Conservation (phyloP, 2,113 vertebrate genomes). For the Phyllostomus hastatus region DNA sequence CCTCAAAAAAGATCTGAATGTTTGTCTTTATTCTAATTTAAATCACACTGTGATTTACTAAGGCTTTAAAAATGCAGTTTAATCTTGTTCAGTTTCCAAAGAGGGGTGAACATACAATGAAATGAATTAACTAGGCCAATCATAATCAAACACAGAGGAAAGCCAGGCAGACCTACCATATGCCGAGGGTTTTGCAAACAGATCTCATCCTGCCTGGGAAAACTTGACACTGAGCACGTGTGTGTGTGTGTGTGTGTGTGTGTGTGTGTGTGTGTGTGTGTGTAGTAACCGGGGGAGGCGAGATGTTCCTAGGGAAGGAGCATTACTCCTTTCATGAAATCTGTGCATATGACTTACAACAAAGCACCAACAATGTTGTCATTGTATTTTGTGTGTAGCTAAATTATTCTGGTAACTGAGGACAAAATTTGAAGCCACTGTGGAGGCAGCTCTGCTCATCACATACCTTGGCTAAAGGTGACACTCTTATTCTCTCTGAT, state of each 20-base stretch:
- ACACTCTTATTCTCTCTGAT: background rate
- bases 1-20: background rate
- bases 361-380: background rate
- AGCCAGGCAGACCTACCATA: background rate
- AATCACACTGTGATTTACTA: slow-evolving; percentile 61
- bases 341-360: background rate
- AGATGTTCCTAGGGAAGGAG: background rate
- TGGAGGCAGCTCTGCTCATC: background rate
- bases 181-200: slow-evolving; percentile 23
- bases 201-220: slow-evolving; percentile 36
- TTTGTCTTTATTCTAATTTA: slow-evolving; percentile 64
- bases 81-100: slow-evolving; percentile 53
- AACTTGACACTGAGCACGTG: background rate
- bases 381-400: slow-evolving; percentile 5
- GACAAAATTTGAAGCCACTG: background rate
- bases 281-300: background rate
- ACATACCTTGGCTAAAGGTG: background rate
- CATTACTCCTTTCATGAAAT: background rate
- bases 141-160: slow-evolving; percentile 46
- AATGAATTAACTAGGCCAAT: slow-evolving; percentile 58
- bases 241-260: background rate
- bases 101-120: slow-evolving; percentile 45
- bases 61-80: slow-evolving; percentile 61
- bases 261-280: background rate
- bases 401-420: background rate